Base-by-base conservation (phyloP, 2,797 vertebrate genomes). In the Perodicticus potto region DNA sequence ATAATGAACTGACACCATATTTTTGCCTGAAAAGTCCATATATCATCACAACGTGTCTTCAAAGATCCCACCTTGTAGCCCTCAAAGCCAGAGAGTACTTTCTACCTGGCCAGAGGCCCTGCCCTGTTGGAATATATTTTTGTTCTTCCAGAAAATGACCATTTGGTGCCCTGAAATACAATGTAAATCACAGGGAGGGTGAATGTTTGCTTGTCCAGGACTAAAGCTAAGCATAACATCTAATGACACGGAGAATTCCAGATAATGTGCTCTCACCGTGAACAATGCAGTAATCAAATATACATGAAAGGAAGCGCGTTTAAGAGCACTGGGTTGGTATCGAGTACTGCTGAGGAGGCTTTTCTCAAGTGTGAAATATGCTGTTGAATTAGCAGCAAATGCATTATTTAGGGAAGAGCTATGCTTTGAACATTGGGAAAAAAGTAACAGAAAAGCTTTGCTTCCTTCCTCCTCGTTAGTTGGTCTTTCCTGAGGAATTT, bases 131-230 rank as follows among this genome's bases (percentile, higher is more conserved):
- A 67, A 95, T 40, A 92, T 1, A 95, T 14, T 74, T 91, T 11
- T 74, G 43, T 93, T 95, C 76, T 95, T 94, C 27, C 37, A 72
- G 69, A 93, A 96, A 96, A 94, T 61, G 3, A 57, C n/a, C 32
- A n/a, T 86, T 96, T 94, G 82, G 76, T 95, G 86, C 12, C 92
- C 7, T 12, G 5, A 95, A 97, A 97, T 85, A 63, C 27, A 73
- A 17, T 40, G 57, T 95, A 97, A 97, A 97, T 96, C 96, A 97
- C 84, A 49, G 0, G 17, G 80, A 85, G 88, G 96, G 91, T 97
- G 96, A 97, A 89, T 37, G 93, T 92, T 96, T 95, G 97, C 98
- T 95, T 97, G 92, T 76, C 97, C 92, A 91, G 95, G 97, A 97
- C 97, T 93, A 97, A 97, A 97, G 76, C 90, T 69, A 74, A 80